phyloP scores from a whole-genome alignment of 1,140 invertebrate genomes.

The Nylanderia fulva region DNA sequence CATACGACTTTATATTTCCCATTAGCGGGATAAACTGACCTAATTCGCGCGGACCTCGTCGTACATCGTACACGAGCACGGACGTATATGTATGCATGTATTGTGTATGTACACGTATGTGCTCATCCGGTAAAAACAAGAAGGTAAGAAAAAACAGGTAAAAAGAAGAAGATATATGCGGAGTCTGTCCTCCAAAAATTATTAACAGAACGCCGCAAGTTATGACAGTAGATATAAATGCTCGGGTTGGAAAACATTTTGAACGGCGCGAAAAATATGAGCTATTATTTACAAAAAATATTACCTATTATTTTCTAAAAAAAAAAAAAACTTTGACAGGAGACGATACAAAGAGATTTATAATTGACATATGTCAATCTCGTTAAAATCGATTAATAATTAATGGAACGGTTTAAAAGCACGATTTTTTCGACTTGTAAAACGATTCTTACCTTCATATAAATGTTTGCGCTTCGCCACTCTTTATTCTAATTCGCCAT shows the following conservation, averaged over 20 bases:
- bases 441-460: not conserved
- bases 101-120: not conserved
- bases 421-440: not conserved
- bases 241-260: slow-evolving; percentile 12
- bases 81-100: not conserved
- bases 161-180: slow-evolving; percentile 1
- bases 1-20: slow-evolving; percentile 84
- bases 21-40: slow-evolving; percentile 84
- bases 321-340: not conserved
- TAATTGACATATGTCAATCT: not conserved
- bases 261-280: not conserved
- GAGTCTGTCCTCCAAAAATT: slow-evolving; percentile 27
- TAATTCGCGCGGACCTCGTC: slow-evolving; percentile 73
- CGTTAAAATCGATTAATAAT: not conserved
- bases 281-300: not conserved
- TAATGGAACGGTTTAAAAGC: not conserved
- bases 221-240: not conserved
- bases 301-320: not conserved
- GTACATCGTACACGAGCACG: slow-evolving; percentile 1
- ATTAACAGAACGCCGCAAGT: slow-evolving; percentile 17
- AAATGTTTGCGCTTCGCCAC: not conserved
- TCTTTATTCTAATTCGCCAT: slow-evolving; percentile 32
- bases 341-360: not conserved
- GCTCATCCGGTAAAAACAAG: slow-evolving; percentile 5
- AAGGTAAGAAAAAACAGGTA: slow-evolving; percentile 16